These are phyloP conservation scores for Tuta absoluta DNA, from an alignment of 2,888 invertebrate genomes.

Conservation along the genomic window DNA sequence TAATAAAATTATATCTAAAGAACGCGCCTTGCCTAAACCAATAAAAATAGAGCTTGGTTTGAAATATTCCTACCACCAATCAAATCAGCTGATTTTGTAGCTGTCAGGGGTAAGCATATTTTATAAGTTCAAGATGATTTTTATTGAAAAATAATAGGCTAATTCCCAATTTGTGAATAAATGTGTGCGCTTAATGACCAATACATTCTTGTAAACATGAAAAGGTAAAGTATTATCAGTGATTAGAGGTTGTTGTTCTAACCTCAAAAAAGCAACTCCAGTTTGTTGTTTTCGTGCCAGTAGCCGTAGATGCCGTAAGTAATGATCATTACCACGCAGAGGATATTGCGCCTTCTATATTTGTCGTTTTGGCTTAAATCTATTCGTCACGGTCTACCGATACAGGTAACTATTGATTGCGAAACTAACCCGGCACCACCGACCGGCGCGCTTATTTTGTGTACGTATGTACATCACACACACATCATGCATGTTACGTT, in stretches of 20 bases:
- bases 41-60: background rate
- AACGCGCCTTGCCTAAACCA: background rate
- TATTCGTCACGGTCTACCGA: background rate
- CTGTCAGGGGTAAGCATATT: background rate
- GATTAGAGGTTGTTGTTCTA: background rate
- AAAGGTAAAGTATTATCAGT: background rate
- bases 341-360: background rate
- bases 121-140: background rate
- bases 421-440: background rate
- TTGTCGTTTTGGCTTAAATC: background rate
- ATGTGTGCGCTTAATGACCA: background rate
- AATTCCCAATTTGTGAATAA: background rate
- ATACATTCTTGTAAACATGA: background rate
- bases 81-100: background rate
- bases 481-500: background rate
- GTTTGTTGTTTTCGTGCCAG: conserved; percentile 1
- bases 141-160: background rate
- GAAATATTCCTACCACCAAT: background rate
- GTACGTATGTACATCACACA: background rate
- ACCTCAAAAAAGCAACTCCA: background rate
- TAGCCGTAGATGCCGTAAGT: background rate
- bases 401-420: background rate
- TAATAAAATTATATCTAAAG: background rate
- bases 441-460: background rate
- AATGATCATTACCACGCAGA: background rate